Evolutionary conservation across 2,113 vertebrate species (phyloP).

Genomic region (Eulacestoma nigropectus): DNA sequence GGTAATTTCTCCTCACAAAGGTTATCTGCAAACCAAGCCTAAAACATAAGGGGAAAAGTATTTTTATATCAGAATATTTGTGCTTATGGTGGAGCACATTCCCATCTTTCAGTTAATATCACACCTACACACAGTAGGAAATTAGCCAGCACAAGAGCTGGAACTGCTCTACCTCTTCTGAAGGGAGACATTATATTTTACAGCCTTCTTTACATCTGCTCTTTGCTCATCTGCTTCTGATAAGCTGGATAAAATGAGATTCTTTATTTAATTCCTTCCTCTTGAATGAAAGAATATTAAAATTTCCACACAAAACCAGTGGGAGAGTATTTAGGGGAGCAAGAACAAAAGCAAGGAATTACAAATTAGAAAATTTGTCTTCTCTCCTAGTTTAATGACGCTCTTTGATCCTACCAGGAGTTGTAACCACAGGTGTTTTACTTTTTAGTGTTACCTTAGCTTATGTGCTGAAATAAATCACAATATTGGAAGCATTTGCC

Average conservation of each 20-base stretch:
- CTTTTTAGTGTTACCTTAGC: not conserved
- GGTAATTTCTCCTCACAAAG: not conserved
- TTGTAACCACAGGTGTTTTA: not conserved
- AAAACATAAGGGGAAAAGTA: not conserved
- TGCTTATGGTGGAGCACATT: not conserved
- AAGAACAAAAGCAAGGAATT: not conserved
- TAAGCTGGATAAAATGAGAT: not conserved
- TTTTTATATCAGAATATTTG: not conserved
- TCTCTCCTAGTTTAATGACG: not conserved
- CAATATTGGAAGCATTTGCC: not conserved
- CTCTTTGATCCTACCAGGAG: not conserved
- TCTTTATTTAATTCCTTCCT: not conserved
- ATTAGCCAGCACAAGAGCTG: not conserved
- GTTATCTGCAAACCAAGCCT: not conserved
- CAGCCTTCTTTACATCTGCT: not conserved
- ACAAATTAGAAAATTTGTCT: not conserved
- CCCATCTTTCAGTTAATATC: not conserved
- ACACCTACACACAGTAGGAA: not conserved
- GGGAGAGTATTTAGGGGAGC: not conserved
- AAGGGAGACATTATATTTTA: not conserved
- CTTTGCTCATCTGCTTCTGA: not conserved
- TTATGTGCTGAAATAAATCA: not conserved
- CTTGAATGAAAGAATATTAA: not conserved
- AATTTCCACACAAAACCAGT: not conserved
- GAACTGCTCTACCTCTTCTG: not conserved